Evolutionary conservation across 2,113 vertebrate species (phyloP).

Genomic region (Orcinus orca): DNA sequence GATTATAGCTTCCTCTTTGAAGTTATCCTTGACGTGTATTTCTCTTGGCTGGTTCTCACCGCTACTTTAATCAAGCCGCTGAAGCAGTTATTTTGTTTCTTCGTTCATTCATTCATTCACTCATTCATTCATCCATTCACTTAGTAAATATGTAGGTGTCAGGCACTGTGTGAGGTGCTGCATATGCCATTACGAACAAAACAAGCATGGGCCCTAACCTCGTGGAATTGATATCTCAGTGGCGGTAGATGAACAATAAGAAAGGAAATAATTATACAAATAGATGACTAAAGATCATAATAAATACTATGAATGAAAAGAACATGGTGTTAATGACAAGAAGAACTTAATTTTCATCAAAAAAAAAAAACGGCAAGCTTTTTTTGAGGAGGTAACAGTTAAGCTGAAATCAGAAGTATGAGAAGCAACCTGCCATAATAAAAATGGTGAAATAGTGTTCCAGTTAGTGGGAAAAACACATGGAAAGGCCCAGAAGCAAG

Average conservation of each 20-base stretch:
- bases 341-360: background rate
- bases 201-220: background rate
- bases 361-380: background rate
- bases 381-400: background rate
- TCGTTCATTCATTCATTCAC: background rate
- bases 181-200: background rate
- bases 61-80: background rate
- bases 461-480: background rate
- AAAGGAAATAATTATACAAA: background rate
- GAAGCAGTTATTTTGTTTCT: background rate
- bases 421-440: background rate
- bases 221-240: background rate
- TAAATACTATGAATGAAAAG: background rate
- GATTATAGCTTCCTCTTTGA: conserved; percentile 7
- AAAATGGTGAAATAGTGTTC: background rate
- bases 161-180: background rate
- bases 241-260: background rate
- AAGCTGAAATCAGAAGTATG: background rate
- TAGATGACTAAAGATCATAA: background rate
- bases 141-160: background rate
- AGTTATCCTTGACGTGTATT: background rate
- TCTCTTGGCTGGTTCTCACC: background rate
- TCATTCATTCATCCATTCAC: background rate
- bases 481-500: background rate
- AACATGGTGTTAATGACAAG: background rate